Evolutionary conservation across 2,797 vertebrate genomes (phyloP).

Genomic region (Smutsia gigantea): DNA sequence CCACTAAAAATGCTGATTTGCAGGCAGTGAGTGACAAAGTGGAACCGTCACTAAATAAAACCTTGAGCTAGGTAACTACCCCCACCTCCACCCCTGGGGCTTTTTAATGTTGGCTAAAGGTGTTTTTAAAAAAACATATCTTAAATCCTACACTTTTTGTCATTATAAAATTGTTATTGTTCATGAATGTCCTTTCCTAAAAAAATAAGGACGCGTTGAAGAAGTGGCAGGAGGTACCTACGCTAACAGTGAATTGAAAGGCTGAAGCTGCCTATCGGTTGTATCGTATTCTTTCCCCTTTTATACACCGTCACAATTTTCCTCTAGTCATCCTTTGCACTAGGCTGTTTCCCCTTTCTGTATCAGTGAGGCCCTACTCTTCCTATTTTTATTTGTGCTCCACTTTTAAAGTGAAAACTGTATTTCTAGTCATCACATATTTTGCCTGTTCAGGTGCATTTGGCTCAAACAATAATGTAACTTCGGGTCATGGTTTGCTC

Average conservation of each 20-base stretch:
- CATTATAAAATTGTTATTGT: constrained; percentile 86
- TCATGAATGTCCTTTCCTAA: constrained; percentile 84
- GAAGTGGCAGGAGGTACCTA: constrained; percentile 86
- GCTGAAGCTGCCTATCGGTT: constrained; percentile 90
- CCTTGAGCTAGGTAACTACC: constrained; percentile 90
- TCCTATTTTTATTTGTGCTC: constrained; percentile 75
- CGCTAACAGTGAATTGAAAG: constrained; percentile 89
- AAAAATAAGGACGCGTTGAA: constrained; percentile 82
- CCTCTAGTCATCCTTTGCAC: constrained; percentile 78
- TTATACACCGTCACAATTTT: constrained; percentile 85
- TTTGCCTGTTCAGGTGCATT: constrained; percentile 70
- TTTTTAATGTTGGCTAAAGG: constrained; percentile 85
- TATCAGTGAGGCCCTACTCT: constrained; percentile 69
- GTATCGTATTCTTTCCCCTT: constrained; percentile 84
- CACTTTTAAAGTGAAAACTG: constrained; percentile 70
- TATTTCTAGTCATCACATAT: constrained; percentile 66
- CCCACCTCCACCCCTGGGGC: constrained; percentile 69
- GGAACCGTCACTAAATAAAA: constrained; percentile 88
- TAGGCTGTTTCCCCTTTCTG: constrained; percentile 66
- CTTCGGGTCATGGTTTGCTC: constrained; percentile 55
- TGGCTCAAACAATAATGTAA: constrained; percentile 71
- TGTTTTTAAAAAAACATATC: constrained; percentile 82
- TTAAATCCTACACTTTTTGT: constrained; percentile 87
- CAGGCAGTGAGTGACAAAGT: constrained; percentile 90
- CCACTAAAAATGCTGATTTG: constrained; percentile 94